Conservation (phyloP, 2,888 invertebrate species). For the Drosophila rubida region DNA sequence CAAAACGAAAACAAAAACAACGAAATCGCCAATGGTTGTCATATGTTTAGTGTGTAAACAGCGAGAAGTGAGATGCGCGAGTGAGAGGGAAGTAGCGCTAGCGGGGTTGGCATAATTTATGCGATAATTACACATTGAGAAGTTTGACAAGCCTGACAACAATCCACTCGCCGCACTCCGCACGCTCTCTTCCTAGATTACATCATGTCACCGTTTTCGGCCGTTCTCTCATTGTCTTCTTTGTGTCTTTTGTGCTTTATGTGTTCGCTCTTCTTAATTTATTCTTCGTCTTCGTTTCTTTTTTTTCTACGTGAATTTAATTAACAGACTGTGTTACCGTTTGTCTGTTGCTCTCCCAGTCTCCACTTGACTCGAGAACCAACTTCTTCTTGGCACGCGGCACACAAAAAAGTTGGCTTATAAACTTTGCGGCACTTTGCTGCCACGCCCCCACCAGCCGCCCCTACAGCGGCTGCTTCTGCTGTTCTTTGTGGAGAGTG, state of each 20-base stretch:
- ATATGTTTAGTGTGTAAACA: constrained; percentile 37
- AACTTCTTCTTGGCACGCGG: constrained; percentile 31
- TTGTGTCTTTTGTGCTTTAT: constrained; percentile 7
- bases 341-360: background rate
- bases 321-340: constrained; percentile 53
- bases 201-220: constrained; percentile 49
- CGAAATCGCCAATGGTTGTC: constrained; percentile 21
- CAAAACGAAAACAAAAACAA: constrained; percentile 11
- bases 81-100: constrained; percentile 1
- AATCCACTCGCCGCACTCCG: constrained; percentile 33
- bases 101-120: constrained; percentile 41
- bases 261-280: background rate
- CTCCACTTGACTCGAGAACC: constrained; percentile 39
- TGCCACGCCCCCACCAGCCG: constrained; percentile 11
- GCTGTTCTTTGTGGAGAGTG: constrained; percentile 63
- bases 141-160: constrained; percentile 16
- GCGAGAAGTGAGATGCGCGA: no score
- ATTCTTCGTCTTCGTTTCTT: constrained; percentile 3
- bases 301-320: constrained; percentile 47
- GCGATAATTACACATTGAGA: constrained; percentile 40
- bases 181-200: constrained; percentile 35
- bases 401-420: constrained; percentile 30
- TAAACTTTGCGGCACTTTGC: constrained; percentile 53
- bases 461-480: constrained; percentile 21
- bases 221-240: constrained; percentile 1